Base-by-base conservation (phyloP, 2,113 vertebrate genomes). In the Hemicordylus capensis region DNA sequence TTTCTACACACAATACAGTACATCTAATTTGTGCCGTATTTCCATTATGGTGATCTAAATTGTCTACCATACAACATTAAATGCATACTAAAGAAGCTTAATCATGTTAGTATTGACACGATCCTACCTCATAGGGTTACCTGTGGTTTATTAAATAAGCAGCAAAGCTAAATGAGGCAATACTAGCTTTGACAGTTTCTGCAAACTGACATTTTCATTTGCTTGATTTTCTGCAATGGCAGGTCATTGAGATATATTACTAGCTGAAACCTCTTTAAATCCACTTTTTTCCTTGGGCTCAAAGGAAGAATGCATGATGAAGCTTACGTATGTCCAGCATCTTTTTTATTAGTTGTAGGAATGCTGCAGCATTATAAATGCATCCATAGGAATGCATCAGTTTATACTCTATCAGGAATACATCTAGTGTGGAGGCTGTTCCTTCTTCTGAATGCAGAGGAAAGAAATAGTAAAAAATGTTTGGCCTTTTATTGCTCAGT, bases 211-310 rank as follows among this genome's bases (percentile, higher is more conserved):
- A 91, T 93, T 96, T 95, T 90, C 89, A 94, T 92, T 90, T 93
- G 63, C 66, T 94, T 86, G 59, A 56, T 83, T 95, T 93, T 84
- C 93, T 93, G 90, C 84, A 92, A 89, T 74, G 93, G 84, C 75
- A 84, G 82, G 88, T 85, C 54, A 87, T 87, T 73, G 39, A 90
- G 92, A 95, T 93, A 84, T 88, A 91, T 89, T 93, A 93, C 92
- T 94, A 88, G 59, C 82, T 92, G 88, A 95, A 95, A 95, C 20
- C 73, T 93, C 93, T 95, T 95, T 95, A 95, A 81, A 87, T 88
- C 75, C 77, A 84, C 34, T 83, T 80, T 93, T 94, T 85, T 93
- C 84, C 82, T 72, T 87, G 80, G 69, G 31, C 85, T 70, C 70
- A 92, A 84, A 86, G 28, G 54, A 94, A 92, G 85, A 93, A 89